A percentile compares a stretch with the other conserved stretches of the same genome.
These are phyloP conservation scores for Fringilla coelebs DNA, from an alignment of 2,797 vertebrate species.

Conservation along the genomic window DNA sequence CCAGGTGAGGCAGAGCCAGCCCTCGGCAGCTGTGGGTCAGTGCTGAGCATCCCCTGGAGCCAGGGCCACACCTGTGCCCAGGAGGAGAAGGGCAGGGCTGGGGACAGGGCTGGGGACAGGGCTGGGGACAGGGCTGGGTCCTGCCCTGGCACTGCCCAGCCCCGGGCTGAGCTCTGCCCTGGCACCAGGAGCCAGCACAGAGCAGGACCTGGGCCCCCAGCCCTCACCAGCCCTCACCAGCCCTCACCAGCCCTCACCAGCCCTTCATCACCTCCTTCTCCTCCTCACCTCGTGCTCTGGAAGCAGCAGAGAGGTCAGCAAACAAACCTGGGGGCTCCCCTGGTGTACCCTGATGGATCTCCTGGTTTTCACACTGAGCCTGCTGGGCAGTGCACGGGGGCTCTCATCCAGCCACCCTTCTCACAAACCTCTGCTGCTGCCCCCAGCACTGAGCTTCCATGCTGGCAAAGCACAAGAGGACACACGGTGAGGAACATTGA, in stretches of 20 bases:
- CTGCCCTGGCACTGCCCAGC: too few species aligned
- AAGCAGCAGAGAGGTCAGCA: not conserved
- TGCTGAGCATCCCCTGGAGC: fast-evolving
- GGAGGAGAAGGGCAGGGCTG: fast-evolving
- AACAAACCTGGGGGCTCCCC: not conserved
- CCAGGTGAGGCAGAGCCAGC: not conserved
- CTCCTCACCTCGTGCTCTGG: not conserved
- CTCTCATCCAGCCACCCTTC: not conserved
- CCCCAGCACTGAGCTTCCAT: not conserved
- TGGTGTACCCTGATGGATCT: not conserved
- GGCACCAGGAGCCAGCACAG: too few species aligned
- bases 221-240: too few species aligned
- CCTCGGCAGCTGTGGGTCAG: not conserved
- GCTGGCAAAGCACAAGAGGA: not conserved
- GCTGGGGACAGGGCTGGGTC: not conserved
- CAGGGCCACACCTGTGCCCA: not conserved
- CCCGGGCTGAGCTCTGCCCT: too few species aligned
- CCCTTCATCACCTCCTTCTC: not conserved
- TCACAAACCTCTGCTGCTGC: not conserved
- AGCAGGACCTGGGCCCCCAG: not conserved
- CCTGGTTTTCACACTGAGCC: not conserved
- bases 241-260: too few species aligned
- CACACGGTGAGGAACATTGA: not conserved
- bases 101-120: not conserved
- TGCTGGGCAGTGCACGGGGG: not conserved